Conservation (phyloP, 2,888 invertebrate genomes). For the Eilema caniola region DNA sequence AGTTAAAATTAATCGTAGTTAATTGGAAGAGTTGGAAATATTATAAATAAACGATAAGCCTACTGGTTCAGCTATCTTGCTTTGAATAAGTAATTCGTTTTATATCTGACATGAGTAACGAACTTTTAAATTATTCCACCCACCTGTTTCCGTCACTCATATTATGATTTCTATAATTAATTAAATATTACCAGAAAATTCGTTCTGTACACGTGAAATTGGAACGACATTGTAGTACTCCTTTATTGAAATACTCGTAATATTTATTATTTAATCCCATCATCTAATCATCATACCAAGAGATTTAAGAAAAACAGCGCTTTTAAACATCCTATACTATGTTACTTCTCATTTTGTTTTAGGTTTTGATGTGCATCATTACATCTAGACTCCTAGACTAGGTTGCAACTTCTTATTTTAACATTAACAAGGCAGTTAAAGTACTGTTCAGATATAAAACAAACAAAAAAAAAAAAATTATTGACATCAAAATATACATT, state of each 20-base stretch:
- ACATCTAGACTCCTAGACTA: neutral
- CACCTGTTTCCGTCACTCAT: neutral
- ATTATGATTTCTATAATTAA: neutral
- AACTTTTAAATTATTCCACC: neutral
- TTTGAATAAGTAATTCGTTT: neutral
- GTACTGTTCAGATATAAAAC: too few relatives aligned
- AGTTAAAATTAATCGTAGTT: conserved; percentile 1
- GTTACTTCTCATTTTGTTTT: too few relatives aligned
- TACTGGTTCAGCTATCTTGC: neutral
- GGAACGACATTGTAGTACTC: neutral
- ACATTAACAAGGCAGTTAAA: too few relatives aligned
- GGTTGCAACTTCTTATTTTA: too few relatives aligned
- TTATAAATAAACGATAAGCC: neutral
- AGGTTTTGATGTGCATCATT: too few relatives aligned
- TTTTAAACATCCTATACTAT: too few relatives aligned
- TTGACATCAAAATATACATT: too few relatives aligned
- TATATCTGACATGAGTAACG: neutral
- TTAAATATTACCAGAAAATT: neutral
- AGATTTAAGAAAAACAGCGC: too few relatives aligned
- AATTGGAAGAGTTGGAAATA: neutral
- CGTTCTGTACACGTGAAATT: neutral
- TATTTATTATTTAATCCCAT: too few relatives aligned
- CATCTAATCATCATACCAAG: neutral
- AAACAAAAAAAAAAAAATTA: too few relatives aligned
- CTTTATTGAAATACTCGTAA: neutral